phyloP scores from a whole-genome alignment of 2,888 invertebrate species.

The Hanleya hanleyi region DNA sequence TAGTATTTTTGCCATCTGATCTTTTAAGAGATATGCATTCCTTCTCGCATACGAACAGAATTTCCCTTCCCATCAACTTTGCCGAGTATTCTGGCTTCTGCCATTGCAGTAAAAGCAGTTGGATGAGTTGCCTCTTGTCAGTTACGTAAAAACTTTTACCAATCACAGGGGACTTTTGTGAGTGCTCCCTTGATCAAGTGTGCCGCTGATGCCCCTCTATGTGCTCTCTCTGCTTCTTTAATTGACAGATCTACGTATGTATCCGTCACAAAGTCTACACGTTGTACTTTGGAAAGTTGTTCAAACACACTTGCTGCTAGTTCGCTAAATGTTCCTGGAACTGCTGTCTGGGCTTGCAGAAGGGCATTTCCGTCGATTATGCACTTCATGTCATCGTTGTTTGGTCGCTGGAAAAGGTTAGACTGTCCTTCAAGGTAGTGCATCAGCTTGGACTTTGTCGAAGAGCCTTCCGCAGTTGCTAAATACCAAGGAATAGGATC shows the following conservation, averaged over 20 bases:
- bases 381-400: background rate
- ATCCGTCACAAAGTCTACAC: slow-evolving; percentile 9
- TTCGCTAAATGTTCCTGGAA: background rate
- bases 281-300: background rate
- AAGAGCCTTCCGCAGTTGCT: slow-evolving; percentile 18
- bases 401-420: background rate
- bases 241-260: background rate
- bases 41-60: background rate
- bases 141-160: background rate
- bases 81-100: background rate
- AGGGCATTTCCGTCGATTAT: background rate
- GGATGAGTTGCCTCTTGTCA: background rate
- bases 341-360: background rate
- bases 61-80: background rate
- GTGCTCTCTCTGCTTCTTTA: background rate
- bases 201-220: background rate
- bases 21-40: background rate
- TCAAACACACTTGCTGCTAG: background rate
- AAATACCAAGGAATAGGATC: slow-evolving; percentile 2
- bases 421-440: background rate
- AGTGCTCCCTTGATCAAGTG: background rate
- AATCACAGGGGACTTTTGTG: slow-evolving; percentile 1
- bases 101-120: background rate
- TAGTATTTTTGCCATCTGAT: background rate
- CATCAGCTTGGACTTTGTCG: slow-evolving; percentile 8